phyloP scores from a whole-genome alignment of 53 echinoderm and acorn worm genomes.

The Paracentrotus lividus region DNA sequence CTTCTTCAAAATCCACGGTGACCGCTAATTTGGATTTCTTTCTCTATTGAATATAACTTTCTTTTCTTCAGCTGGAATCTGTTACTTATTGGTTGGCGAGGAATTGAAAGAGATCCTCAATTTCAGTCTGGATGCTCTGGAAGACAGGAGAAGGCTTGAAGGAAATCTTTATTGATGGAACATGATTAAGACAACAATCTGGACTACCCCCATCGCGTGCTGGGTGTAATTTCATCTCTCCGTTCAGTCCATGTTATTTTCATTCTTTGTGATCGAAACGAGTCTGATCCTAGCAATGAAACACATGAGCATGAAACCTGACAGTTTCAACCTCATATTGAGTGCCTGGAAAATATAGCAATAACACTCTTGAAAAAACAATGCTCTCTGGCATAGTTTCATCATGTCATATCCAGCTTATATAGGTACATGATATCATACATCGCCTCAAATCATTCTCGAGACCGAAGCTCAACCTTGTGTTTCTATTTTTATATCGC shows the following conservation, averaged over 20 bases:
- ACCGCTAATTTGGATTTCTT: constrained; percentile 18
- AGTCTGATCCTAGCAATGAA: background rate
- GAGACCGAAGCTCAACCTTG: background rate
- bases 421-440: background rate
- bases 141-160: background rate
- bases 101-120: background rate
- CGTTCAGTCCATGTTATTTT: constrained; percentile 22
- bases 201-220: background rate
- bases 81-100: background rate
- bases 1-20: background rate
- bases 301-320: constrained; percentile 11
- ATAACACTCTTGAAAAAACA: background rate
- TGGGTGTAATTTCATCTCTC: constrained; percentile 41
- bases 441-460: background rate
- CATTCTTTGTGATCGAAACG: constrained; percentile 11
- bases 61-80: background rate
- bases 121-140: background rate
- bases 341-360: constrained; percentile 18
- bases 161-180: constrained; percentile 36
- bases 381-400: background rate
- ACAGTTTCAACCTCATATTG: background rate
- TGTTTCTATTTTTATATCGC: constrained; percentile 41
- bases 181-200: constrained; percentile 51
- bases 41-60: background rate
- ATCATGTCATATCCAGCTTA: background rate